Evolutionary conservation across 2,888 invertebrate species (phyloP).

Genomic region (Cryptus armator): DNA sequence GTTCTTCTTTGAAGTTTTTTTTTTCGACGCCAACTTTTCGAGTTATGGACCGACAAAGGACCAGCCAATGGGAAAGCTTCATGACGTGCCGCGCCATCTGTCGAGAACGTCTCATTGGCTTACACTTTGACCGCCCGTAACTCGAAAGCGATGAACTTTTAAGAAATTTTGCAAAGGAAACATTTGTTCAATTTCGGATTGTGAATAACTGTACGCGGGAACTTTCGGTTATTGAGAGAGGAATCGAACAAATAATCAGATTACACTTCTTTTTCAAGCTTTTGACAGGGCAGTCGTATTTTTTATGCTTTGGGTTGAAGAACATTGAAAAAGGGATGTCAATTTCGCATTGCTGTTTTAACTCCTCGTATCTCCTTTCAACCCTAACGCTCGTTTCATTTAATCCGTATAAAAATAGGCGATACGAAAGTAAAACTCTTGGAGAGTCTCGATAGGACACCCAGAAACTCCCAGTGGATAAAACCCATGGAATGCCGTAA

Average conservation of each 20-base stretch:
- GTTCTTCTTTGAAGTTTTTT: neutral
- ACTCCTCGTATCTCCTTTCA: no score
- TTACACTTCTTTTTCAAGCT: no score
- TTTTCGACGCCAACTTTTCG: neutral
- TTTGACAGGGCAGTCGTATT: no score
- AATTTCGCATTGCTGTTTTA: no score
- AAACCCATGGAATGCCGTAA: slow-evolving; percentile 20
- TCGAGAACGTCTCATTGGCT: neutral
- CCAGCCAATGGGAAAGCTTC: neutral
- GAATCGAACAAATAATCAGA: no score
- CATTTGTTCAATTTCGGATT: neutral
- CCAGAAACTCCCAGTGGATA: neutral
- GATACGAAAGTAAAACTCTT: neutral
- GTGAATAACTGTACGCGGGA: neutral
- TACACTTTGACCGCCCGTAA: neutral
- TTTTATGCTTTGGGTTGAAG: no score
- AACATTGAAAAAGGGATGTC: no score
- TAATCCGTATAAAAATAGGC: neutral
- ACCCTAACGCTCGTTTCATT: no score
- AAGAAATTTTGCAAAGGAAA: neutral
- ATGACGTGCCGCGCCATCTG: neutral
- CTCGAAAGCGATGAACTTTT: neutral
- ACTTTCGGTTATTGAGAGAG: no score
- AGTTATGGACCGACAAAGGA: neutral
- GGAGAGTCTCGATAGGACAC: neutral